Evolutionary conservation across 2,113 vertebrate genomes (phyloP).

Genomic region (Paratilapia polleni): DNA sequence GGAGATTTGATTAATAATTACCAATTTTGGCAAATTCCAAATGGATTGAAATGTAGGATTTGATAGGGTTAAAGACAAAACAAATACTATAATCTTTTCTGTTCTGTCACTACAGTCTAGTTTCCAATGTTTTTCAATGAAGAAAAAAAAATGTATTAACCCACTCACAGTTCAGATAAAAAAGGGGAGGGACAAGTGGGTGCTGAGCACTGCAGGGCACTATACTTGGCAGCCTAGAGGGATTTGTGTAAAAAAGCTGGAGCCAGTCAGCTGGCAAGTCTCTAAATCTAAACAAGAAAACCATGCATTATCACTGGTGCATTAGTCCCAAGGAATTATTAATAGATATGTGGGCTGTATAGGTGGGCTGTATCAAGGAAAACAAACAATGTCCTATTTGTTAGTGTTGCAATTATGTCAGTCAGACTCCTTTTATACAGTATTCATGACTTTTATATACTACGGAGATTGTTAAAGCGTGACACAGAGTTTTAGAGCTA

Average conservation of each 20-base stretch:
- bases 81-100: not conserved
- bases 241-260: conserved; percentile 45
- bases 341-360: conserved; percentile 36
- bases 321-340: conserved; percentile 29
- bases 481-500: not conserved
- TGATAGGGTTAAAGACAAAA: not conserved
- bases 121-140: not conserved
- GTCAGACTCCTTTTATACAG: not conserved
- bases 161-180: not conserved
- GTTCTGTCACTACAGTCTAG: not conserved
- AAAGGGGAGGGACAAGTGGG: not conserved
- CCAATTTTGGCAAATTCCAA: too few relatives aligned
- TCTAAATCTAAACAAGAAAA: conserved; percentile 58
- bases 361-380: not conserved
- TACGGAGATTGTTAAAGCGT: not conserved
- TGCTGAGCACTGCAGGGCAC: not conserved
- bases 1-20: not conserved
- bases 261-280: conserved; percentile 47
- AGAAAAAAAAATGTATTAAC: not conserved
- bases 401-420: conserved; percentile 37
- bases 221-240: conserved; percentile 34
- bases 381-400: conserved; percentile 8
- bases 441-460: not conserved
- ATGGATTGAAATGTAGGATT: not conserved
- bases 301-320: conserved; percentile 54